phyloP scores from a whole-genome alignment of 1,140 invertebrate species.

The Paracyclopina nana region DNA sequence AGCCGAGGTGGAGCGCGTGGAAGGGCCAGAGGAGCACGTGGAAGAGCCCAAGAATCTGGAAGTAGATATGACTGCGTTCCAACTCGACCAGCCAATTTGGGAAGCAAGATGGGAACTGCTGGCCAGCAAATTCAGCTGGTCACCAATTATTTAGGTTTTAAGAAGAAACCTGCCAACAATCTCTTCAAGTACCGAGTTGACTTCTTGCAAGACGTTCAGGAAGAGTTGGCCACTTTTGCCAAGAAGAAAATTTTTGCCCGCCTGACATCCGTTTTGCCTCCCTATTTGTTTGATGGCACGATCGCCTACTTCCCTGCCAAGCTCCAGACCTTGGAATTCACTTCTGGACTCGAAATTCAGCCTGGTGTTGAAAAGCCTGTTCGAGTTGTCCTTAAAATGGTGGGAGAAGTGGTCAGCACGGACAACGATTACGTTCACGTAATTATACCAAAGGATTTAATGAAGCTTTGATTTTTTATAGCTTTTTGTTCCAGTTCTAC shows the following conservation, averaged over 20 bases:
- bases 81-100: not conserved
- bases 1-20: too few relatives aligned
- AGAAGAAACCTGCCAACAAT: not conserved
- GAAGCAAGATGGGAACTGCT: not conserved
- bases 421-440: conserved; percentile 9
- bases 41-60: too few relatives aligned
- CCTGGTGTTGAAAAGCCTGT: too few relatives aligned
- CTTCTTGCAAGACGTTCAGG: not conserved
- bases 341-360: too few relatives aligned
- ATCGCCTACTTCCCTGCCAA: too few relatives aligned
- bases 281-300: conserved; percentile 8
- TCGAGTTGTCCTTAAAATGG: not conserved
- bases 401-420: not conserved
- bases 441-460: too few relatives aligned
- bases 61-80: too few relatives aligned
- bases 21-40: too few relatives aligned
- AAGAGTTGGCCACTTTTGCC: conserved; percentile 6
- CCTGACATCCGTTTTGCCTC: not conserved
- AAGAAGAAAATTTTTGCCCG: not conserved
- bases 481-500: too few relatives aligned
- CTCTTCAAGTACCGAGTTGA: not conserved
- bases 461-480: too few relatives aligned
- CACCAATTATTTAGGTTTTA: not conserved
- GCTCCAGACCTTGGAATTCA: too few relatives aligned
- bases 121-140: not conserved